Base-by-base conservation (phyloP, 2,888 invertebrate genomes). In the Trissoscelio sp. region DNA sequence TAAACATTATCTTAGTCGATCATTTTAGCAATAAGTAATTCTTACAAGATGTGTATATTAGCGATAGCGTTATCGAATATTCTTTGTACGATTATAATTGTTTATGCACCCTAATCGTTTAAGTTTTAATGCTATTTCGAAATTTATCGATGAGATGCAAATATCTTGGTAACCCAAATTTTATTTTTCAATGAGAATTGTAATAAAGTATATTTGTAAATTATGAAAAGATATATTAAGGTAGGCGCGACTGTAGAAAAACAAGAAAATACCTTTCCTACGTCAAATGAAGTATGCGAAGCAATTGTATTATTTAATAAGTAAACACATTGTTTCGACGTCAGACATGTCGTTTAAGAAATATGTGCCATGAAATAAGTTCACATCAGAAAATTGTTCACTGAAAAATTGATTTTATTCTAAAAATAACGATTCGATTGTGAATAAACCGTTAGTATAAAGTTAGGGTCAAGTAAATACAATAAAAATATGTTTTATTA, bases 191-290 rank as follows among this genome's bases (percentile, higher is more conserved):
- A 88, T 82, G 83, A 86, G 72, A 83, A 86, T 86, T 57, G 86
- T 88, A 89, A 89, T 85, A 88, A 89, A 89, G 88, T 87, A 90
- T 90, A 89, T 88, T 89, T 91, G 89, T 91, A 91, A 90, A 90
- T 89, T 91, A 86, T 89, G 89, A 88, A 90, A 88, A 88, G 87
- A 88, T 88, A 86, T 84, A 84, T 85, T 82, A 74, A 4, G 14
- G 34, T 51, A 42, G 34, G 37, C 20, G 42, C 62, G 20, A 55
- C 6, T 55, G 37, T 69, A 69, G 62, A 67, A 44, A 18, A 31
- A 34, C n/a, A n/a, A n/a, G 34, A 20, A 4, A 22, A 18, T 58
- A 51, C 16, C 28, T 58, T 58, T 67, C 39, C 31, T 67, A 53
- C 5, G 16, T 75, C 31, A 53, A 46, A 22, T 44, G 4, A 60